Evolutionary conservation across 2,888 invertebrate species (phyloP).

Genomic region (Drosophila macrospina): DNA sequence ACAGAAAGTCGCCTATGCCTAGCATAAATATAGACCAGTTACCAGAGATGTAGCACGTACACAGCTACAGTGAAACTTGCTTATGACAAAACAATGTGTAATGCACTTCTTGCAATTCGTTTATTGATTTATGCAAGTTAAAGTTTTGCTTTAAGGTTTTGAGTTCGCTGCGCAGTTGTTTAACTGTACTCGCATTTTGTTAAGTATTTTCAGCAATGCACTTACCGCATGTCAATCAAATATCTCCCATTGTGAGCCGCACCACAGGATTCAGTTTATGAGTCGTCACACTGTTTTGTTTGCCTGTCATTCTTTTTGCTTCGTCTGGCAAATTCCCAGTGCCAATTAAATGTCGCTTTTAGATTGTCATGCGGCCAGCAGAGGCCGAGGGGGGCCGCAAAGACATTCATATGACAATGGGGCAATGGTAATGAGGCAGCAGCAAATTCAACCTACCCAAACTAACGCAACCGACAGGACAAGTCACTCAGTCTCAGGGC

Average conservation of each 20-base stretch:
- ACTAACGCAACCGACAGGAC: conserved; percentile 27
- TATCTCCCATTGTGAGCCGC: conserved; percentile 63
- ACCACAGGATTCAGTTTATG: conserved; percentile 52
- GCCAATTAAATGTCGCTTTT: conserved; percentile 73
- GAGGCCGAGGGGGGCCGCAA: conserved; percentile 12
- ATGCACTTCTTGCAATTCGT: background rate
- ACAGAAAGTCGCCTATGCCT: conserved; percentile 26
- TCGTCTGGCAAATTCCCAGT: conserved; percentile 56
- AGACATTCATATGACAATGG: conserved; percentile 66
- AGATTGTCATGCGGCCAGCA: conserved; percentile 60
- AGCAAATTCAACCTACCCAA: conserved; percentile 18
- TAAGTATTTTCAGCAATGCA: conserved; percentile 37
- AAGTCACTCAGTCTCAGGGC: conserved; percentile 44
- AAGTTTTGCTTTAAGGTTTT: background rate
- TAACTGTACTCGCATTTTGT: background rate
- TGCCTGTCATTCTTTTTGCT: conserved; percentile 53
- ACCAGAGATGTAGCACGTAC: conserved; percentile 16
- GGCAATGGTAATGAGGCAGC: conserved; percentile 62
- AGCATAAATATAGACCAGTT: conserved; percentile 34
- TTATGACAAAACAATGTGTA: background rate
- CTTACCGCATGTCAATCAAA: conserved; percentile 73
- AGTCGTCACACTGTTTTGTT: conserved; percentile 41
- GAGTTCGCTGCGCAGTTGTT: background rate
- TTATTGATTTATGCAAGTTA: background rate
- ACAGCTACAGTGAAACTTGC: conserved; percentile 3